These are phyloP conservation scores for pig (Sus scrofa) DNA, from an alignment of 2,113 vertebrate genomes.

Conservation along the genomic window DNA sequence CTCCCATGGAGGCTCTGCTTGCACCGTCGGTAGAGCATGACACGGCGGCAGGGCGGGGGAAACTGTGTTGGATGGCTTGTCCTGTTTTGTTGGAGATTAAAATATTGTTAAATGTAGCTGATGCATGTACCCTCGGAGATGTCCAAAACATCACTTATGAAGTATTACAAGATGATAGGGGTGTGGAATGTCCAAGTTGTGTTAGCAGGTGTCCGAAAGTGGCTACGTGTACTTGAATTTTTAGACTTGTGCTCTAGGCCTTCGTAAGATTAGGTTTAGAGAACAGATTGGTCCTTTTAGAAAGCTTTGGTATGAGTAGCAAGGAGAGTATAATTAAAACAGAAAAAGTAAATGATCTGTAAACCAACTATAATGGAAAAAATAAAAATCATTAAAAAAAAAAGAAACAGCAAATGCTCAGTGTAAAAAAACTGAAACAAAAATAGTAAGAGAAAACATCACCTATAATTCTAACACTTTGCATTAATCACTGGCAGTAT, in stretches of 20 bases:
- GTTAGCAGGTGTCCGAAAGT: background rate
- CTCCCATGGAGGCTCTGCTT: background rate
- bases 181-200: background rate
- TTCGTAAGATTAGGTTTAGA: background rate
- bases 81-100: background rate
- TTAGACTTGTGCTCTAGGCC: background rate
- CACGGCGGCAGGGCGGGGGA: background rate
- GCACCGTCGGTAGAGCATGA: background rate
- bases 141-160: background rate
- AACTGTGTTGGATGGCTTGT: background rate
- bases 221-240: background rate
- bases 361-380: background rate
- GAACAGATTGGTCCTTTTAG: background rate
- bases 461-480: background rate
- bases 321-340: constrained; percentile 26
- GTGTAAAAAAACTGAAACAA: background rate
- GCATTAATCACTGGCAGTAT: background rate
- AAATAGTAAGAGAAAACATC: background rate
- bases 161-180: background rate
- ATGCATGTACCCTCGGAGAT: background rate
- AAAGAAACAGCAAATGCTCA: background rate
- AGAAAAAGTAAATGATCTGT: background rate
- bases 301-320: constrained; percentile 2
- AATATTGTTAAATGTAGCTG: background rate
- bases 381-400: no score